A percentile compares a stretch with the other conserved stretches of the same genome.
These are phyloP conservation scores for Cyanoderma ruficeps DNA, from an alignment of 2,113 vertebrate genomes.

Conservation along the genomic window DNA sequence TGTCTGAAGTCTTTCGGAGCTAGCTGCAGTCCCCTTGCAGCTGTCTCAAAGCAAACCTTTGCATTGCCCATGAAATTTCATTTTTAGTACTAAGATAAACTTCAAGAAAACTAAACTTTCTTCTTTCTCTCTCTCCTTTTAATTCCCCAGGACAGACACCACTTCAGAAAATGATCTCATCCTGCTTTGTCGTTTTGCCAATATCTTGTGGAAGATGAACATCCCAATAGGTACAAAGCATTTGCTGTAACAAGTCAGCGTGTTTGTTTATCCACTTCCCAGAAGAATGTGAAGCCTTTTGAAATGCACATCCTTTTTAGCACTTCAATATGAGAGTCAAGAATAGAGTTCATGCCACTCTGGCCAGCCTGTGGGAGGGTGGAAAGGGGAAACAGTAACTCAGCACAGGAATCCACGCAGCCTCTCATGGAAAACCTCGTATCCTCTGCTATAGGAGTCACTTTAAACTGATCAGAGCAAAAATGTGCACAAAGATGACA, in stretches of 20 bases:
- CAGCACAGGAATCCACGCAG: background rate
- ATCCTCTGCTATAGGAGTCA: background rate
- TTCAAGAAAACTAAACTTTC: background rate
- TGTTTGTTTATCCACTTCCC: constrained; percentile 10
- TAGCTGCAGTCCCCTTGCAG: background rate
- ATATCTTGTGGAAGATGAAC: background rate
- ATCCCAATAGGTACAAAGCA: background rate
- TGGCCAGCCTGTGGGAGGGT: background rate
- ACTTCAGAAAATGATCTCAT: background rate
- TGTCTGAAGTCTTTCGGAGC: background rate
- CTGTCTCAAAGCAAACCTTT: background rate
- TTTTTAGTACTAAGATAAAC: background rate
- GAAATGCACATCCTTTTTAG: background rate
- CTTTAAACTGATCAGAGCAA: background rate
- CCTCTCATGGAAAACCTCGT: background rate
- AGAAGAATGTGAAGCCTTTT: background rate
- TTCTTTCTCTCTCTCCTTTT: background rate
- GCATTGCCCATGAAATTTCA: background rate
- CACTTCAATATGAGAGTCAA: background rate
- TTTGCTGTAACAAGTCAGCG: background rate
- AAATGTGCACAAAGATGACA: background rate
- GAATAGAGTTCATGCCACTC: background rate
- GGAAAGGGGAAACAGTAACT: background rate
- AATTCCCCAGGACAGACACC: background rate
- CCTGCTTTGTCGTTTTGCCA: background rate